Evolutionary conservation across 2,888 invertebrate genomes (phyloP).

Genomic region (Oscheius sp.): DNA sequence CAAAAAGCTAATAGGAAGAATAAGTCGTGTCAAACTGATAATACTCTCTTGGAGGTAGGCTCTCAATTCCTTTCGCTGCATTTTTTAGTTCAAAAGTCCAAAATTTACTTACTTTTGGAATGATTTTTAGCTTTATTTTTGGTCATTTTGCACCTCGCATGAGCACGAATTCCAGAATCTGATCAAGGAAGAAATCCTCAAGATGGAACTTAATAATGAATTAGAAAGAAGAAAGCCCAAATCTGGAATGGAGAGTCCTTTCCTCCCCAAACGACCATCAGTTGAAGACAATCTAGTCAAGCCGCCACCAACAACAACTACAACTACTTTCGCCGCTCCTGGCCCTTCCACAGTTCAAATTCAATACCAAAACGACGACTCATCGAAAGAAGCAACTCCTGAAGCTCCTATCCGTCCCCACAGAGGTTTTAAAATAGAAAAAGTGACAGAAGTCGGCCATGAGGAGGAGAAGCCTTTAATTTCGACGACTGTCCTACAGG

Average conservation of each 20-base stretch:
- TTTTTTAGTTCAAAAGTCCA: constrained; percentile 2
- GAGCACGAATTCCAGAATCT: constrained; percentile 48
- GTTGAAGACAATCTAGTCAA: neutral
- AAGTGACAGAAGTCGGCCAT: constrained; percentile 23
- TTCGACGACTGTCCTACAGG: constrained; percentile 21
- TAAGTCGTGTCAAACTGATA: constrained; percentile 50
- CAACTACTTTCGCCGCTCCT: neutral
- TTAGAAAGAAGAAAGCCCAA: constrained; percentile 40
- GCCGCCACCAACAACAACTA: neutral
- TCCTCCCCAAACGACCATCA: neutral
- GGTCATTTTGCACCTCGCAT: neutral
- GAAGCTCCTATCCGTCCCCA: constrained; percentile 23
- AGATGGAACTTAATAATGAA: constrained; percentile 53
- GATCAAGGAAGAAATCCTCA: constrained; percentile 52
- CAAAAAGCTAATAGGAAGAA: constrained; percentile 41
- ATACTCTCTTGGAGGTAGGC: constrained; percentile 44
- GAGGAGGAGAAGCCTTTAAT: constrained; percentile 22
- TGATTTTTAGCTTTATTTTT: neutral
- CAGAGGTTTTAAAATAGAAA: constrained; percentile 32
- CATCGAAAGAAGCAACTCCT: constrained; percentile 1
- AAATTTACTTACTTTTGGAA: neutral
- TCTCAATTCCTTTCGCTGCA: neutral
- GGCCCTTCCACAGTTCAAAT: neutral
- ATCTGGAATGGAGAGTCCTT: constrained; percentile 8
- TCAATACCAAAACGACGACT: no score